Evolutionary conservation across 2,888 invertebrate genomes (phyloP).

Genomic region (Sinodicranocentrus sp.): DNA sequence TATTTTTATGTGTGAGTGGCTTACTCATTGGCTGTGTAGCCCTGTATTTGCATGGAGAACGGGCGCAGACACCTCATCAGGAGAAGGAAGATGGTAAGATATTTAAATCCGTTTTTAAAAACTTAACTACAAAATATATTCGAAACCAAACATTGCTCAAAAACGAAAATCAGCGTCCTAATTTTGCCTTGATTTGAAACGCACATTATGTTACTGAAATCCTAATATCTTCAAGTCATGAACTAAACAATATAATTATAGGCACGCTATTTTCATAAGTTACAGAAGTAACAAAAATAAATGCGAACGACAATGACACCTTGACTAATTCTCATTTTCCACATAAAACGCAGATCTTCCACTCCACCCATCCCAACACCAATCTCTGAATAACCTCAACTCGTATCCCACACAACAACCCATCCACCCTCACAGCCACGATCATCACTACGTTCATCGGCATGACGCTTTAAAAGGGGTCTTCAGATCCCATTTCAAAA

Average conservation of each 20-base stretch:
- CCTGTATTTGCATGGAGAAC: slow-evolving; percentile 32
- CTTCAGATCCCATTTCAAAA: slow-evolving; percentile 24
- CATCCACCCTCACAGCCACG: background rate
- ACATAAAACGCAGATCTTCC: slow-evolving; percentile 42
- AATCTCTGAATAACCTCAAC: too few species aligned
- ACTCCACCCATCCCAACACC: slow-evolving; percentile 46
- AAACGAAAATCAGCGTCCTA: background rate
- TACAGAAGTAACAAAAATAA: too few species aligned
- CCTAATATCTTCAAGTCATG: background rate
- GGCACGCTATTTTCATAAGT: too few species aligned
- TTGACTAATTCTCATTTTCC: slow-evolving; percentile 49
- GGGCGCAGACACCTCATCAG: background rate
- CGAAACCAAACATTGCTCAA: background rate
- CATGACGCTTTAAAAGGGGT: slow-evolving; percentile 52
- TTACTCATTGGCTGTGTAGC: slow-evolving; percentile 38
- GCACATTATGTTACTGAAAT: slow-evolving; percentile 8
- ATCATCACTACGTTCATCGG: slow-evolving; percentile 21
- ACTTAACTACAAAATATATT: background rate
- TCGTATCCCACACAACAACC: background rate
- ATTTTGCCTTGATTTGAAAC: background rate
- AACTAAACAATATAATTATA: too few species aligned
- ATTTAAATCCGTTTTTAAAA: background rate
- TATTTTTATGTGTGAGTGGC: slow-evolving; percentile 41
- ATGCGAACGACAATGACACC: too few species aligned
- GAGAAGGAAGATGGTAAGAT: slow-evolving; percentile 11